Conservation (phyloP, 2,113 vertebrate genomes). For the Meles meles region DNA sequence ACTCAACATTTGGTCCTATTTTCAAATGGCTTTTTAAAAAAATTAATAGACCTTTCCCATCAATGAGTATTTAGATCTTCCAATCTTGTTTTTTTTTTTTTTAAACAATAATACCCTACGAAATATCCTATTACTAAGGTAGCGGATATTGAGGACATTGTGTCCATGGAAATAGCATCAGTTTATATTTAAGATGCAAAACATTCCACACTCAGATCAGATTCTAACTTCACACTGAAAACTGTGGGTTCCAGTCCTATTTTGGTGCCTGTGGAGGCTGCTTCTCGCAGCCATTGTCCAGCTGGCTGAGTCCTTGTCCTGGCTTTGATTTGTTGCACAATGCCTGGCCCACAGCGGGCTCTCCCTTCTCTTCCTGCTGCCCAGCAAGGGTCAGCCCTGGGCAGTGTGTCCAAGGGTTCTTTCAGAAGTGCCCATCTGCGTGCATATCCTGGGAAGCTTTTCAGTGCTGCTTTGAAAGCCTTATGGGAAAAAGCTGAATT, state of each 20-base stretch:
- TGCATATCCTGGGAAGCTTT: neutral
- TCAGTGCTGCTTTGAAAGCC: neutral
- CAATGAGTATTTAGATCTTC: neutral
- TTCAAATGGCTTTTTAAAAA: neutral
- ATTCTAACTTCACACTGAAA: neutral
- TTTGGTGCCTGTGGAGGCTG: neutral
- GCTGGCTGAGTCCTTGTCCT: neutral
- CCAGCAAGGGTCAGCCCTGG: neutral
- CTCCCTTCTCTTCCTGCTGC: neutral
- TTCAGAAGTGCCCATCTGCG: neutral
- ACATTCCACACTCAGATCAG: neutral
- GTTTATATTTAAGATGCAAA: neutral
- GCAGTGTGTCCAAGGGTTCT: neutral
- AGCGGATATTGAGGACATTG: neutral
- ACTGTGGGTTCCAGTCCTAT: neutral
- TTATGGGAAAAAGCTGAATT: neutral
- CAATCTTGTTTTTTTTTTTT: neutral
- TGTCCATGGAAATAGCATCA: neutral
- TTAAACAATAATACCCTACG: neutral
- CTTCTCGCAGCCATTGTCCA: accelerated
- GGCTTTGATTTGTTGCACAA: too few species aligned
- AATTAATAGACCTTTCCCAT: neutral
- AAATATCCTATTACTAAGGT: neutral
- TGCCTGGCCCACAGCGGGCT: neutral
- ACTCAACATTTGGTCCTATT: neutral